Conservation (phyloP, 2,113 vertebrate species). For the Grammomys surdaster region DNA sequence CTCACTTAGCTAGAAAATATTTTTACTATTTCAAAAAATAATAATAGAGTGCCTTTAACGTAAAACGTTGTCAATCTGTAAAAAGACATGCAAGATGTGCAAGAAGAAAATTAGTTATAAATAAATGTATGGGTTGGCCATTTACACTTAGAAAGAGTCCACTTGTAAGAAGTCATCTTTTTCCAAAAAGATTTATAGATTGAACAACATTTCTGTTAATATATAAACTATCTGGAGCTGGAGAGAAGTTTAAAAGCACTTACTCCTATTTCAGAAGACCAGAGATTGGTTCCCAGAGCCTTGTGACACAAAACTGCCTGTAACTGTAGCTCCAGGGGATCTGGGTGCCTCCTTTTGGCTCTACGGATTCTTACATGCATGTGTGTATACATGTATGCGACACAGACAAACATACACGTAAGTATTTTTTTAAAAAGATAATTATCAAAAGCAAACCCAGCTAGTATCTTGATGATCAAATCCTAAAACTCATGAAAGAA, state of each 20-base stretch:
- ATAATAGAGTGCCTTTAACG: not conserved
- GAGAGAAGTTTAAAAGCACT: not conserved
- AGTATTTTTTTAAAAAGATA: not conserved
- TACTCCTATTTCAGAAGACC: not conserved
- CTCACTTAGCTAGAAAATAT: not conserved
- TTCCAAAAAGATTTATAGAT: not conserved
- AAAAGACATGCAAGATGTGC: not conserved
- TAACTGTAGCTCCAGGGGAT: not conserved
- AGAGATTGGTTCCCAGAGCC: not conserved
- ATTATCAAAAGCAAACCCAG: not conserved
- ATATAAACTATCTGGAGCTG: not conserved
- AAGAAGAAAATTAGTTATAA: not conserved
- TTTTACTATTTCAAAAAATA: not conserved
- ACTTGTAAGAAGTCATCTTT: not conserved
- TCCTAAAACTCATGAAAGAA: conserved; percentile 13
- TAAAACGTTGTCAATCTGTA: not conserved
- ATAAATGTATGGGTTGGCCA: not conserved
- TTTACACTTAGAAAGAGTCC: not conserved
- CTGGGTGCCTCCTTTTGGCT: not conserved
- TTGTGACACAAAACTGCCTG: not conserved
- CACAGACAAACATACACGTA: not conserved
- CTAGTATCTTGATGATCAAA: not conserved
- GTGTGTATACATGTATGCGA: not conserved
- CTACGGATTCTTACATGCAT: not conserved
- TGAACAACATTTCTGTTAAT: not conserved